Conservation (phyloP, 1,140 invertebrate genomes). For the Bombus ignitus region DNA sequence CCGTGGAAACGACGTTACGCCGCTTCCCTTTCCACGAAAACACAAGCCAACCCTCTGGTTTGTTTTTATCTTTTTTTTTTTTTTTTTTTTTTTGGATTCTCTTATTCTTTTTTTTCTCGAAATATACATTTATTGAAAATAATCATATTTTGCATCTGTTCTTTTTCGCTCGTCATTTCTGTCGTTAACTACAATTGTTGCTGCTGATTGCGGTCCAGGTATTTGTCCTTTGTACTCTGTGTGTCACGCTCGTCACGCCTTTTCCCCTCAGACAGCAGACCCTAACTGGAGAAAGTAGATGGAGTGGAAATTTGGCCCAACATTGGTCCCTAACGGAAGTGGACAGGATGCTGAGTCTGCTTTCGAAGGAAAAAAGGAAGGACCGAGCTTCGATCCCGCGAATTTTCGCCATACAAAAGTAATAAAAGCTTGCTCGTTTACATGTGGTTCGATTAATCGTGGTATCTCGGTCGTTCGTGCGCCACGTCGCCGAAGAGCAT, state of each 20-base stretch:
- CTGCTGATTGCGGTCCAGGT: conserved; percentile 56
- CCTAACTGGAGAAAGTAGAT: background rate
- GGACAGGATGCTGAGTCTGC: background rate
- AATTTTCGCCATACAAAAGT: conserved; percentile 35
- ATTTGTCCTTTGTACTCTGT: conserved; percentile 54
- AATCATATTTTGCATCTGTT: conserved; percentile 64
- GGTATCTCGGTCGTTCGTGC: conserved; percentile 31
- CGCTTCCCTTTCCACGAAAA: background rate
- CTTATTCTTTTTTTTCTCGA: conserved; percentile 33
- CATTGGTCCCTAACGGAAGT: background rate
- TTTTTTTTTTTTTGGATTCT: background rate
- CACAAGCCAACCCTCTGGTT: background rate
- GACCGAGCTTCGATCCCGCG: background rate
- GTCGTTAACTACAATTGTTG: conserved; percentile 60
- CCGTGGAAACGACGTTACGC: background rate
- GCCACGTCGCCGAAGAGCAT: conserved; percentile 22
- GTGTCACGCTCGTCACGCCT: background rate
- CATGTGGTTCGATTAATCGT: conserved; percentile 26
- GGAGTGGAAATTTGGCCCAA: background rate
- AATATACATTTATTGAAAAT: conserved; percentile 76
- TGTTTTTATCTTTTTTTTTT: background rate
- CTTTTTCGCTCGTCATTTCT: conserved; percentile 35
- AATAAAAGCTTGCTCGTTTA: conserved; percentile 44
- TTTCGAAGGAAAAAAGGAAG: background rate
- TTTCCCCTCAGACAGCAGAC: background rate